phyloP scores from a whole-genome alignment of 1,140 invertebrate species.

The Gonatopus flavifemur region DNA sequence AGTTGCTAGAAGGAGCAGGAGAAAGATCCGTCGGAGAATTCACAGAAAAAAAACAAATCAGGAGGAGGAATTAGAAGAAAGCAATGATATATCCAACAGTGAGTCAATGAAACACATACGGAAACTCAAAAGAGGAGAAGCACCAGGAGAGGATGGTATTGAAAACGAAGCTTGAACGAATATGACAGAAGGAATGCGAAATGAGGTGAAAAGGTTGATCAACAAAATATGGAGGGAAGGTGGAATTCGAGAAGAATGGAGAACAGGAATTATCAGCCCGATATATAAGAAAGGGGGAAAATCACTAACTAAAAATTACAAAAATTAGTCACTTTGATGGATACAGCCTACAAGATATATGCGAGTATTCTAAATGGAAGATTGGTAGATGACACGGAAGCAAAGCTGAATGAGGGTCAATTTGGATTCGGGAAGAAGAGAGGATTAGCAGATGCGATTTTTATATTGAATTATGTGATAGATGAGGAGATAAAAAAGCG shows the following conservation, averaged over 20 bases:
- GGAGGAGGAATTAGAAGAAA: not conserved
- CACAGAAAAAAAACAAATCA: not conserved
- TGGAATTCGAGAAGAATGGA: conserved; percentile 4
- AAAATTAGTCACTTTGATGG: conserved; percentile 3
- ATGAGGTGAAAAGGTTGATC: not conserved
- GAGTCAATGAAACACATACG: not conserved
- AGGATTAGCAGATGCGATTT: not conserved
- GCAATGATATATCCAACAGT: not conserved
- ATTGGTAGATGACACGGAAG: not conserved
- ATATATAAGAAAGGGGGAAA: conserved; percentile 11
- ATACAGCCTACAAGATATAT: no score
- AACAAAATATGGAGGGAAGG: conserved; percentile 5
- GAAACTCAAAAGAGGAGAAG: not conserved
- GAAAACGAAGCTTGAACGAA: conserved; percentile 3
- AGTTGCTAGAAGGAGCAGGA: no score
- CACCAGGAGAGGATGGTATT: not conserved
- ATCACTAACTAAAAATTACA: conserved; percentile 3
- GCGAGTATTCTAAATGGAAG: not conserved
- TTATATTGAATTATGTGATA: not conserved
- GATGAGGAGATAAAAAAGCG: no score
- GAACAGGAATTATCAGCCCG: conserved; percentile 2
- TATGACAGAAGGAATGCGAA: not conserved
- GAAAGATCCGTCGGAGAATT: conserved; percentile 3
- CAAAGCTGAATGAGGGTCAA: not conserved
- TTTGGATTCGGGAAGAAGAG: not conserved